Evolutionary conservation across 2,113 vertebrate species (phyloP).

Genomic region (Piliocolobus tephrosceles): DNA sequence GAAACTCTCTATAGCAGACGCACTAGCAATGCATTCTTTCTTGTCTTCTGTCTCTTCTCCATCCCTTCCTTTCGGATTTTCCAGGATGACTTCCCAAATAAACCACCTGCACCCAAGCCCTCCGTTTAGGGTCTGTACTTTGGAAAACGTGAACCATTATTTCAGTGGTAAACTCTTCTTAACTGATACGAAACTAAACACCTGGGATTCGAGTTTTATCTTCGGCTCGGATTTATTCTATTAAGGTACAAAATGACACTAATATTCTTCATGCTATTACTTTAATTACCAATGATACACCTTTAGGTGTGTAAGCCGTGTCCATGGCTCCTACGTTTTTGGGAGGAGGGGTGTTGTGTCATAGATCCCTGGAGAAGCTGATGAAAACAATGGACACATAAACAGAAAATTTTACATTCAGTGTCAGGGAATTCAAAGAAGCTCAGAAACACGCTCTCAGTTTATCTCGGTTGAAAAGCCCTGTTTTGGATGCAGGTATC

Average conservation of each 20-base stretch:
- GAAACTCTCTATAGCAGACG: neutral
- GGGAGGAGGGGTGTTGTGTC: accelerated
- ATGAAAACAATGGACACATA: neutral
- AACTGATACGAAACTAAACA: neutral
- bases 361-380: neutral
- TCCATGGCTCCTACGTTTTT: neutral
- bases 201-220: neutral
- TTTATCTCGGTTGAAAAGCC: neutral
- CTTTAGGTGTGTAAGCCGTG: neutral
- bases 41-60: neutral
- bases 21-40: too few relatives aligned
- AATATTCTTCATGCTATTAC: neutral
- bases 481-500: neutral
- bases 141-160: neutral
- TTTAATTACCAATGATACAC: neutral
- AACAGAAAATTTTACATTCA: neutral
- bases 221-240: neutral
- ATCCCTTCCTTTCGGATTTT: neutral
- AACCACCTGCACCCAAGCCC: neutral
- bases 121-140: neutral
- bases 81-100: neutral
- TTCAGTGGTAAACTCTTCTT: neutral
- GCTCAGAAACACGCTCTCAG: neutral
- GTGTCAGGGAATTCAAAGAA: neutral
- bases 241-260: neutral